A percentile compares a stretch with the other conserved stretches of the same genome.
These are phyloP conservation scores for Glaucidium brasilianum DNA, from an alignment of 2,113 vertebrate genomes.

Conservation along the genomic window DNA sequence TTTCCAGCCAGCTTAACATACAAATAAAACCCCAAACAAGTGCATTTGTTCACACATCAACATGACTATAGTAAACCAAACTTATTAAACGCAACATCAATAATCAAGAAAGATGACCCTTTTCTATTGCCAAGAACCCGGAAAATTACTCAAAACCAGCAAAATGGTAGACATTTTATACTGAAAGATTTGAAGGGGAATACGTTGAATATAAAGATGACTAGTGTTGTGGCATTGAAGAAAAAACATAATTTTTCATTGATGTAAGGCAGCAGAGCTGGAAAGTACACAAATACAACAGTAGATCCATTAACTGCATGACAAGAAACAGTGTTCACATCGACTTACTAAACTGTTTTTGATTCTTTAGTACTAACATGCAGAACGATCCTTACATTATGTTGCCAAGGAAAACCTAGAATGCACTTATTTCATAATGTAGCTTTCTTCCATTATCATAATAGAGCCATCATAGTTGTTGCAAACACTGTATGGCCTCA, in stretches of 20 bases:
- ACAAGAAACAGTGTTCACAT: conserved; percentile 73
- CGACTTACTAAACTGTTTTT: conserved; percentile 72
- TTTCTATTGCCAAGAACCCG: conserved; percentile 30
- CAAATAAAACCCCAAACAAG: not conserved
- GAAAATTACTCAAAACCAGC: conserved; percentile 39
- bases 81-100: conserved; percentile 57
- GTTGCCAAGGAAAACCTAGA: conserved; percentile 71
- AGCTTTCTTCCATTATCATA: conserved; percentile 72
- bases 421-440: conserved; percentile 69
- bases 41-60: not conserved
- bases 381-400: conserved; percentile 67
- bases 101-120: conserved; percentile 52
- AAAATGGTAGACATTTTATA: conserved; percentile 48
- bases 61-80: not conserved
- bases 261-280: conserved; percentile 61
- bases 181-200: conserved; percentile 25
- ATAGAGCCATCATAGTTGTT: conserved; percentile 66
- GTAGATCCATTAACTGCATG: conserved; percentile 70
- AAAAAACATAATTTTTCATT: conserved; percentile 72
- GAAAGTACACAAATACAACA: conserved; percentile 68
- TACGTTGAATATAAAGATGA: conserved; percentile 59
- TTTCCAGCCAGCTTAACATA: conserved; percentile 20
- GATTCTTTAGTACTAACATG: conserved; percentile 70
- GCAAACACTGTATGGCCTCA: conserved; percentile 53
- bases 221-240: conserved; percentile 48